Evolutionary conservation across 1,140 invertebrate genomes (phyloP), one percentile per base, ranked within the genome.

Genomic region (Coelopa frigida): DNA sequence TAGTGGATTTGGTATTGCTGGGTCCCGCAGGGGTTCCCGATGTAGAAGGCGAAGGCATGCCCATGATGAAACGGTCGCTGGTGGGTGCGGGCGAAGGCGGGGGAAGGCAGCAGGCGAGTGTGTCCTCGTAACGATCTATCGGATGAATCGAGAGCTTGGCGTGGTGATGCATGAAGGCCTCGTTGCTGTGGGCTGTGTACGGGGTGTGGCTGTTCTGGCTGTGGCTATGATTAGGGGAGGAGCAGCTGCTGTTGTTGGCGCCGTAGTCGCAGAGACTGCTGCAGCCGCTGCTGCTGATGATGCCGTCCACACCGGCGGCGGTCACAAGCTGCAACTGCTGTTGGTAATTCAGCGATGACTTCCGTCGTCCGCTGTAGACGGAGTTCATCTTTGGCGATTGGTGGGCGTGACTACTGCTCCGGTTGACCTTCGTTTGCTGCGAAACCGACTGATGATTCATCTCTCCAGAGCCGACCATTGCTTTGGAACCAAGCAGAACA

Each of bases 71-170:
- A 22, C 57, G 53, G 33, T 68, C 66, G 35, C 49, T 60, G 21
- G 58, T 65, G 1, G 67, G 67, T 3, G 67, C 66, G 21, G 67
- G 67, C 18, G 66, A 70, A 5, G 66, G 66, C 11, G 65, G 65
- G 1, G 67, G 61, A 4, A 59, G 36, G 11, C 56, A 57, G 22
- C 54, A 54, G 14, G 52, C 50, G 27, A 53, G 33, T 3, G 53
- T 21, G 24, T 66, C 62, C 36, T 68, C 65, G 37, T 47, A 60
- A 7, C 62, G 53, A 14, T 56, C 54, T 20, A 59, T 44, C 3
- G 45, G 35, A 31, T 61, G 54, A 3, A 66, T 52, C 3, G 59
- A 59, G 1, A 62, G 36, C 21, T 65, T 64, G 5, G 43, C 44
- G 11, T 52, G 36, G 21, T 59, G 59, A 0, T 48, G 46, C n/a